Conservation (phyloP, 1,140 invertebrate genomes). For the Drosophila cardini region DNA sequence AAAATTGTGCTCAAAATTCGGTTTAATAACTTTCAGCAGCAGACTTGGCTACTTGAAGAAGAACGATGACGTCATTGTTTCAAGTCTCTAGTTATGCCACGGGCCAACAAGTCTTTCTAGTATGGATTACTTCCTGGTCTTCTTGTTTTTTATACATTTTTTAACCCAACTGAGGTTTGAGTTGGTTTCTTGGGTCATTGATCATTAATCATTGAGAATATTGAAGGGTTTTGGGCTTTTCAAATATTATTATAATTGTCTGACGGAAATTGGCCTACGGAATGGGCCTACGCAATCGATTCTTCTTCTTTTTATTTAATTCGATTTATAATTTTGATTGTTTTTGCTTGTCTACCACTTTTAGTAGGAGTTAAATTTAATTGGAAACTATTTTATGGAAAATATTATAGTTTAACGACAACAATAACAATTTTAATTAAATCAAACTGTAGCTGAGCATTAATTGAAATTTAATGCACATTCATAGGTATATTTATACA, state of each 20-base stretch:
- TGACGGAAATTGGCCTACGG: constrained; percentile 17
- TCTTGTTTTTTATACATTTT: constrained; percentile 13
- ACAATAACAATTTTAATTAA: background rate
- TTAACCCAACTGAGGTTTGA: constrained; percentile 11
- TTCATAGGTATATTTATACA: too few species aligned
- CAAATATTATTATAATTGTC: constrained; percentile 13
- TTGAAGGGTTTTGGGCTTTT: constrained; percentile 10
- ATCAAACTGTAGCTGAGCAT: background rate
- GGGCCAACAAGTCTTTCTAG: constrained; percentile 14
- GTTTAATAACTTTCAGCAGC: background rate
- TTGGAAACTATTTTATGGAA: background rate
- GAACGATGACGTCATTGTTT: background rate
- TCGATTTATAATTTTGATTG: background rate
- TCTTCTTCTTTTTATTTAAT: background rate
- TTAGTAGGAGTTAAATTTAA: too few species aligned
- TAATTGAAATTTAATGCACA: too few species aligned
- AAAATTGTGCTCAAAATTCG: constrained; percentile 1
- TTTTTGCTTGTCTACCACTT: background rate
- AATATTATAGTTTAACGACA: background rate
- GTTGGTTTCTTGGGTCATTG: background rate
- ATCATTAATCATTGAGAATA: constrained; percentile 45
- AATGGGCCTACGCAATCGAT: constrained; percentile 16
- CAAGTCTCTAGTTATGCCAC: background rate
- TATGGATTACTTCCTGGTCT: constrained; percentile 26
- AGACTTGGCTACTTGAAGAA: background rate